A percentile compares a stretch with the other conserved stretches of the same genome.
Conservation (phyloP, 2,113 vertebrate genomes). For the Nyctereutes procyonoides region DNA sequence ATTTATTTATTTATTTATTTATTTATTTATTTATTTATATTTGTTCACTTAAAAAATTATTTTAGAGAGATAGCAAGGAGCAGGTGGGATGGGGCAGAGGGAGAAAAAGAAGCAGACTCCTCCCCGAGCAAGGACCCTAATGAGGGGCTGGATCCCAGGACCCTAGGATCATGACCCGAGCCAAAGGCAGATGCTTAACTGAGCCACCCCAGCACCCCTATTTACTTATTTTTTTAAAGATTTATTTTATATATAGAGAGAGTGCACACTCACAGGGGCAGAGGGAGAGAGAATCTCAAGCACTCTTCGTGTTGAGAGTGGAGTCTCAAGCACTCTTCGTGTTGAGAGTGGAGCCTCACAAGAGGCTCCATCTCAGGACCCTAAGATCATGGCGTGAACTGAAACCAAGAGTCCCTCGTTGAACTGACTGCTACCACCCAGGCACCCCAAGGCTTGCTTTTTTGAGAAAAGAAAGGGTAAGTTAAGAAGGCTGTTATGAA, state of each 20-base stretch:
- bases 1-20: background rate
- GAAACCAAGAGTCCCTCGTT: background rate
- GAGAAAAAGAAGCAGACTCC: too few species aligned
- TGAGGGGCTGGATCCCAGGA: too few species aligned
- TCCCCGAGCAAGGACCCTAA: too few species aligned
- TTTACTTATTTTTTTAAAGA: background rate
- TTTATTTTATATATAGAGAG: background rate
- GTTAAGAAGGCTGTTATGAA: background rate
- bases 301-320: background rate
- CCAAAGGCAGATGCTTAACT: too few species aligned
- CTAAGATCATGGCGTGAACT: background rate
- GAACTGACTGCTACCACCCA: background rate
- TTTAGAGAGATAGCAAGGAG: too few species aligned
- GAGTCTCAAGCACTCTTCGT: background rate
- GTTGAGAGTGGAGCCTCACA: background rate
- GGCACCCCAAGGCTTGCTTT: background rate
- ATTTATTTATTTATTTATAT: too few species aligned
- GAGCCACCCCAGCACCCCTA: too few species aligned
- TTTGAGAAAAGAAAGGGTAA: background rate
- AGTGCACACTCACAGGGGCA: accelerated
- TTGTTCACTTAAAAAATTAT: too few species aligned
- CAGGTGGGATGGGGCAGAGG: too few species aligned
- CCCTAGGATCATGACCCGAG: too few species aligned
- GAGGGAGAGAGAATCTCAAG: background rate
- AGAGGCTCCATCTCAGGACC: background rate